Evolutionary conservation across 2,113 vertebrate genomes (phyloP).

Genomic region (Chlorodrepanis virens): DNA sequence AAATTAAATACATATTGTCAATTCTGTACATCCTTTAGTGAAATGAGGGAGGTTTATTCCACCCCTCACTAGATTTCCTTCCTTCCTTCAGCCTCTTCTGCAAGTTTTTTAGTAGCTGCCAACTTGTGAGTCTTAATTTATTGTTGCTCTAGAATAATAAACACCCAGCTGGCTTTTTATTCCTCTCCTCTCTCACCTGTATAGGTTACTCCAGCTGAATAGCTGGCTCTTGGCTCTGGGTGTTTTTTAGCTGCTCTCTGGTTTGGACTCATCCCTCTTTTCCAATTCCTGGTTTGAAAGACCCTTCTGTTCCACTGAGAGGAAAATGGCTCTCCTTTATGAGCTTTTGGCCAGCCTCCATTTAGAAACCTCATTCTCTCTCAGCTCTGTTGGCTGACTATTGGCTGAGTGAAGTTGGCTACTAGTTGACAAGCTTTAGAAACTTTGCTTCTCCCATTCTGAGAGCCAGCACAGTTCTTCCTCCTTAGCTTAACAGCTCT

Average conservation of each 20-base stretch:
- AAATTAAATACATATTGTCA: not conserved
- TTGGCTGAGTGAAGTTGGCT: not conserved
- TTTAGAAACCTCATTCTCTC: not conserved
- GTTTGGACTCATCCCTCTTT: not conserved
- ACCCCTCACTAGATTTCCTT: not conserved
- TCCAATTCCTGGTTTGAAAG: conserved; percentile 15
- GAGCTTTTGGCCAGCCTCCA: not conserved
- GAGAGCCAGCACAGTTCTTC: not conserved
- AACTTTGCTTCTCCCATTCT: not conserved
- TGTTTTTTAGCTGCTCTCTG: not conserved
- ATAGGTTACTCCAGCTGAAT: not conserved
- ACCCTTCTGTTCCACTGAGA: not conserved
- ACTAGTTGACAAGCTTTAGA: not conserved
- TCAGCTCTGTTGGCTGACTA: not conserved
- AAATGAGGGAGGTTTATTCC: not conserved
- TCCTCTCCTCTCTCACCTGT: not conserved
- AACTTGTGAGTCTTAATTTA: not conserved
- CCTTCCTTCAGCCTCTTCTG: not conserved
- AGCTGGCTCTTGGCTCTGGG: not conserved
- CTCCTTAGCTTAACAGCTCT: not conserved
- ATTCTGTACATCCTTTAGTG: not conserved
- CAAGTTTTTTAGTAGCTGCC: not conserved
- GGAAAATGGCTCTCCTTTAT: not conserved
- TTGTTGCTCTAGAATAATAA: not conserved
- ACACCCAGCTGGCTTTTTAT: not conserved